phyloP scores from a whole-genome alignment of 2,113 vertebrate genomes.

The Phaethornis superciliosus region DNA sequence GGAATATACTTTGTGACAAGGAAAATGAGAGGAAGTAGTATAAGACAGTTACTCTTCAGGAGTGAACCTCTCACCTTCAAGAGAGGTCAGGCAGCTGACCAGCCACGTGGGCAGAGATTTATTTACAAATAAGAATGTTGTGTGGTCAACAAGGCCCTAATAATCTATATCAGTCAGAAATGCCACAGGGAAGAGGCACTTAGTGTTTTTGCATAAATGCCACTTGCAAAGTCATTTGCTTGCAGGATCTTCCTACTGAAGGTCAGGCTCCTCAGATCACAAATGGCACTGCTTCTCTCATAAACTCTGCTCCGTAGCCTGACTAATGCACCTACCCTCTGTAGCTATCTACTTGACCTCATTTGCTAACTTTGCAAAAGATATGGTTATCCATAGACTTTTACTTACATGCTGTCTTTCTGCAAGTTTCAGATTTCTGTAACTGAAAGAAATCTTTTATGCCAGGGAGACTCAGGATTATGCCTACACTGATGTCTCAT shows the following conservation, averaged over 20 bases:
- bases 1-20: not conserved
- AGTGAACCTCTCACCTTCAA: not conserved
- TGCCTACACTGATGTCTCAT: not conserved
- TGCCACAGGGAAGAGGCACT: not conserved
- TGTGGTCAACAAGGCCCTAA: not conserved
- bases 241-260: not conserved
- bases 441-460: not conserved
- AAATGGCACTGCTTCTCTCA: not conserved
- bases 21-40: not conserved
- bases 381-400: not conserved
- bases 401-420: not conserved
- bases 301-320: not conserved
- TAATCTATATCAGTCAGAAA: not conserved
- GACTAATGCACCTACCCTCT: not conserved
- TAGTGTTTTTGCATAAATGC: not conserved
- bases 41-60: not conserved
- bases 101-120: accelerated
- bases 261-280: not conserved
- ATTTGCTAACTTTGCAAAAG: not conserved
- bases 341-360: not conserved
- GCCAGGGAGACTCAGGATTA: not conserved
- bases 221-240: not conserved
- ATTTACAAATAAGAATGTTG: not conserved
- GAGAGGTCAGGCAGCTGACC: not conserved
- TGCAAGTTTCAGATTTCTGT: not conserved